Conservation (phyloP, 2,113 vertebrate species). For the Aleadryas rufinucha region DNA sequence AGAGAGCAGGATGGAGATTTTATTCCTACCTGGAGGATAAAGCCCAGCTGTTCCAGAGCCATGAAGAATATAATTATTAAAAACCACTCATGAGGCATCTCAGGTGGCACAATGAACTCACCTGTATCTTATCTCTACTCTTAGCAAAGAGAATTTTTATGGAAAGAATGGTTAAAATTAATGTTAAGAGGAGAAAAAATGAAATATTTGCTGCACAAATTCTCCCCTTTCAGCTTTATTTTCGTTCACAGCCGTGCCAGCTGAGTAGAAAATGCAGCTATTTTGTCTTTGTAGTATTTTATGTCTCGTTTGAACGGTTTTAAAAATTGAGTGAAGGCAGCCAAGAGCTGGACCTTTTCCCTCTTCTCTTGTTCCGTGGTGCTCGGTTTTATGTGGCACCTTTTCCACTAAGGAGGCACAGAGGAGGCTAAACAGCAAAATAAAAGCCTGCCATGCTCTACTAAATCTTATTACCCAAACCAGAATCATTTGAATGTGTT, state of each 20-base stretch:
- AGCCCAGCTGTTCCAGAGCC: conserved; percentile 1
- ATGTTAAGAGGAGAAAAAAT: background rate
- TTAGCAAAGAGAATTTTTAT: background rate
- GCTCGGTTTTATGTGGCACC: background rate
- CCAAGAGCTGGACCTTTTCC: background rate
- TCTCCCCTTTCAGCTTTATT: background rate
- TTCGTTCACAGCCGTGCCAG: background rate
- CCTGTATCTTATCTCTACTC: background rate
- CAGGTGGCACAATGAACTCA: background rate
- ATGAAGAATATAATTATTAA: background rate
- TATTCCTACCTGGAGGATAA: background rate
- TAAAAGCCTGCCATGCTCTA: background rate
- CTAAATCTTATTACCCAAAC: conserved; percentile 31
- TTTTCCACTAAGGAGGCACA: background rate
- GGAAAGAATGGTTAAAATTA: background rate
- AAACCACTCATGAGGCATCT: background rate
- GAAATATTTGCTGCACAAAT: background rate
- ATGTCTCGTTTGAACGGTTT: background rate
- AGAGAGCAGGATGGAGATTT: background rate
- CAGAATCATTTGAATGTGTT: background rate
- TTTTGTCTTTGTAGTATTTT: conserved; percentile 7
- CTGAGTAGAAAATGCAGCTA: background rate
- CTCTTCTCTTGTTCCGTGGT: background rate
- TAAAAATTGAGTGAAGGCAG: background rate
- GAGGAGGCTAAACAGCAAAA: conserved; percentile 16